Conservation (phyloP, 2,797 vertebrate species). For the Telmatherina bonti region DNA sequence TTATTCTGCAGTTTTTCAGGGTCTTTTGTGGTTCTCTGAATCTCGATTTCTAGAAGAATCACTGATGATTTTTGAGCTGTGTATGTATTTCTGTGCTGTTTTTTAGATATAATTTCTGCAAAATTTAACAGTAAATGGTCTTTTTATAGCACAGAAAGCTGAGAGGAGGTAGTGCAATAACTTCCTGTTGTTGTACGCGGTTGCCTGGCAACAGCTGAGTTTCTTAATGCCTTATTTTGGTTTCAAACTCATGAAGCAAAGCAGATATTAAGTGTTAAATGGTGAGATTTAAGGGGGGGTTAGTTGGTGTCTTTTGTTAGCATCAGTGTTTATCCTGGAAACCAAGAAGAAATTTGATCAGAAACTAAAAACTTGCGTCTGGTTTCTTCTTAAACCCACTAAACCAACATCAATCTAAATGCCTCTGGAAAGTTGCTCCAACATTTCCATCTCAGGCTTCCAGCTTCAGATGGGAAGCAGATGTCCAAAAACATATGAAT, state of each 20-base stretch:
- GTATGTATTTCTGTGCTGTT: background rate
- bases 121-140: background rate
- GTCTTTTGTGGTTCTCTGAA: too few species aligned
- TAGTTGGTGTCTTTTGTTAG: background rate
- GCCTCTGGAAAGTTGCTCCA: background rate
- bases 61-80: background rate
- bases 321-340: background rate
- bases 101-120: background rate
- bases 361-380: background rate
- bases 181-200: background rate
- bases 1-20: background rate
- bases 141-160: background rate
- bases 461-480: conserved; percentile 24
- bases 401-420: background rate
- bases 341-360: background rate
- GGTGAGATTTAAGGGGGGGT: background rate
- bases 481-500: background rate
- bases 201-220: background rate
- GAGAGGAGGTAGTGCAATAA: background rate
- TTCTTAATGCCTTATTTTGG: background rate
- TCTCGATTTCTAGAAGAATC: too few species aligned
- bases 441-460: background rate
- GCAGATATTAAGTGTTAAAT: background rate
- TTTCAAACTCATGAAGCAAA: background rate
- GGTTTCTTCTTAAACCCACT: background rate